Evolutionary conservation across 1,140 invertebrate species (phyloP).

Genomic region (Xylocopa sonorina): DNA sequence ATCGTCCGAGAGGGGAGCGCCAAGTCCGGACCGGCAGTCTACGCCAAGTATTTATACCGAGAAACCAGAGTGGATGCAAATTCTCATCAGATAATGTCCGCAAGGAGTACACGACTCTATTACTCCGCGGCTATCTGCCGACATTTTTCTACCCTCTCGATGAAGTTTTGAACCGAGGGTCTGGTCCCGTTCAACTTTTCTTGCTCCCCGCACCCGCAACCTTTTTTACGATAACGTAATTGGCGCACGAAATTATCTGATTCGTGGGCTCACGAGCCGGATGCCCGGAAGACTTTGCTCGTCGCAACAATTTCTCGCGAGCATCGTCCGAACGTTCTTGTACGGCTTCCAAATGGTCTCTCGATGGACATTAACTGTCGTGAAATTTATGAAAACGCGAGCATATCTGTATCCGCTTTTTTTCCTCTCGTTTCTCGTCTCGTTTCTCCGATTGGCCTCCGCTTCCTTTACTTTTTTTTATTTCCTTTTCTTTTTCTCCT

Average conservation of each 20-base stretch:
- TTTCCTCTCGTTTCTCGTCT: not conserved
- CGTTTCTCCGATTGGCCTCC: not conserved
- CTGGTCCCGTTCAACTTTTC: slow-evolving; percentile 26
- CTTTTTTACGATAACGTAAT: slow-evolving; percentile 67
- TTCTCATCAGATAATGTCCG: slow-evolving; percentile 70
- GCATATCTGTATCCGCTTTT: not conserved
- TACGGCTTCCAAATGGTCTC: not conserved
- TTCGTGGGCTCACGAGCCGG: slow-evolving; percentile 57
- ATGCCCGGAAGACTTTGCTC: slow-evolving; percentile 40
- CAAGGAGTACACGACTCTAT: slow-evolving; percentile 64
- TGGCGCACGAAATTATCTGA: slow-evolving; percentile 71
- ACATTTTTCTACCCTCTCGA: slow-evolving; percentile 15
- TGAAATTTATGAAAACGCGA: slow-evolving; percentile 53
- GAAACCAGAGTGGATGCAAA: slow-evolving; percentile 56
- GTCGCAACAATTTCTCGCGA: not conserved
- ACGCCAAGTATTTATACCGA: slow-evolving; percentile 52
- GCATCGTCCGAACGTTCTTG: not conserved
- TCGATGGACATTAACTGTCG: not conserved
- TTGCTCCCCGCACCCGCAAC: too few species aligned
- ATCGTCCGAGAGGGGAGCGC: too few species aligned
- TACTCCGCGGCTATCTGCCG: slow-evolving; percentile 61
- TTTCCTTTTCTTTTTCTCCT: not conserved
- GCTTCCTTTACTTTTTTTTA: not conserved
- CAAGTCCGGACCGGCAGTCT: not conserved
- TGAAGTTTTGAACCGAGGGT: slow-evolving; percentile 55